Evolutionary conservation across 2,113 vertebrate genomes (phyloP).

Genomic region (Ramphastos sulfuratus): DNA sequence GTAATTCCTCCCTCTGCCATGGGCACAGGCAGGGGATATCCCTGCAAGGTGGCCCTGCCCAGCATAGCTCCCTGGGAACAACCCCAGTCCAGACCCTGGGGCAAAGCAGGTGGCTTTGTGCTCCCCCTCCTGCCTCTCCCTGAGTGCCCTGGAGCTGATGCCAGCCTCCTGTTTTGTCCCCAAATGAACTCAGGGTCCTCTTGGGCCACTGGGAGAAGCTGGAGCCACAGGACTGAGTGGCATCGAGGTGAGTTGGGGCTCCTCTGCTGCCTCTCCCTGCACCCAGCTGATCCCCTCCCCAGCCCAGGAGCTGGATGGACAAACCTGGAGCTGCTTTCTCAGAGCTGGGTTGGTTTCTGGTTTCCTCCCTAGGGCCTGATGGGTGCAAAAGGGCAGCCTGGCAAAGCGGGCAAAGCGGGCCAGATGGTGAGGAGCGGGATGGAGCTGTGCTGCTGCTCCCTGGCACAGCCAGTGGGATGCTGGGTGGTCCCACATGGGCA

Average conservation of each 20-base stretch:
- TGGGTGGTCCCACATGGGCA: not conserved
- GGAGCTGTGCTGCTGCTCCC: not conserved
- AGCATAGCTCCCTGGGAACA: not conserved
- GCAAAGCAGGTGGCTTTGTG: not conserved
- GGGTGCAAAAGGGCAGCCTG: conserved; percentile 77
- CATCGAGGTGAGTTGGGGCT: conserved; percentile 71
- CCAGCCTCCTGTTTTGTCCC: not conserved
- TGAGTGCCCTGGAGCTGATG: not conserved
- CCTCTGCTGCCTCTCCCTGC: not conserved
- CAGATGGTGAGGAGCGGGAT: conserved; percentile 61
- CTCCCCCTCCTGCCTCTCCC: not conserved
- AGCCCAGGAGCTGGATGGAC: not conserved
- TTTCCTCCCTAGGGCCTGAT: conserved; percentile 69
- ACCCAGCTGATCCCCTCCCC: not conserved
- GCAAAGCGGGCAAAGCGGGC: conserved; percentile 74
- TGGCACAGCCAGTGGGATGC: not conserved
- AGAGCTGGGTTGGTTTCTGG: not conserved
- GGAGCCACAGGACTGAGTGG: conserved; percentile 76
- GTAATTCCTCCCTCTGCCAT: conserved; percentile 2
- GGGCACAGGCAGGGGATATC: not conserved
- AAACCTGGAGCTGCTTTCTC: not conserved
- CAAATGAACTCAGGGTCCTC: conserved; percentile 74
- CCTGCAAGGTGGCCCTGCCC: not conserved
- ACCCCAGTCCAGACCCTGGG: not conserved
- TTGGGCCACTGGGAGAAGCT: conserved; percentile 73